These are phyloP conservation scores for Sphinx pinastri DNA, from an alignment of 2,888 invertebrate species.

Conservation along the genomic window DNA sequence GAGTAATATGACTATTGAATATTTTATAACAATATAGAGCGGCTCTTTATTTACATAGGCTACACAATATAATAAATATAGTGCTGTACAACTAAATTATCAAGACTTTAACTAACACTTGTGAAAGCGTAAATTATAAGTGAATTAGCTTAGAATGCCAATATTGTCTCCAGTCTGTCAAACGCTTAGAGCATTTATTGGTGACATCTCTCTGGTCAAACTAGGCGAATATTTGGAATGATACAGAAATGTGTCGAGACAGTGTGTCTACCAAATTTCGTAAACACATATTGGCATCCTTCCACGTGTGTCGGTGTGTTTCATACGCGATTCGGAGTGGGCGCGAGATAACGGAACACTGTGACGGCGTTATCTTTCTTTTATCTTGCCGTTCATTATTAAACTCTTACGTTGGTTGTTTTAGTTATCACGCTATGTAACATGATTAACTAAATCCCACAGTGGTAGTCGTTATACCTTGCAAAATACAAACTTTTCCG, in stretches of 20 bases:
- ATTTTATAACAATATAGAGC: too few species aligned
- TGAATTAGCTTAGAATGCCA: neutral
- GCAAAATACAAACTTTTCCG: too few species aligned
- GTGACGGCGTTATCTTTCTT: slow-evolving; percentile 11
- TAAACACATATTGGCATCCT: slow-evolving; percentile 57
- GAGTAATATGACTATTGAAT: too few species aligned
- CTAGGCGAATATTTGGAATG: slow-evolving; percentile 31
- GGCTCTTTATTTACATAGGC: too few species aligned
- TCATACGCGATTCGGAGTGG: neutral
- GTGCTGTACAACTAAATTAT: too few species aligned
- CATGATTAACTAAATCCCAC: neutral
- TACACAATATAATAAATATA: too few species aligned
- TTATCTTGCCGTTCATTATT: slow-evolving; percentile 20
- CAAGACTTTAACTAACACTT: too few species aligned
- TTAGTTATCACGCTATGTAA: slow-evolving; percentile 1
- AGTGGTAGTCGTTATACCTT: too few species aligned
- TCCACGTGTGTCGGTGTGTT: slow-evolving; percentile 47
- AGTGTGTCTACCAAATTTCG: slow-evolving; percentile 56
- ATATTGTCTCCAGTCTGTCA: neutral
- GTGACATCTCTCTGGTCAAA: too few species aligned
- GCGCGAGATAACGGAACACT: neutral
- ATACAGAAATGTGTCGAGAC: slow-evolving; percentile 49
- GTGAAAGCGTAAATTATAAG: neutral
- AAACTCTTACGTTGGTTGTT: neutral
- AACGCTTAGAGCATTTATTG: too few species aligned